Evolutionary conservation across 2,888 invertebrate species (phyloP).

Genomic region (Trilocha varians): DNA sequence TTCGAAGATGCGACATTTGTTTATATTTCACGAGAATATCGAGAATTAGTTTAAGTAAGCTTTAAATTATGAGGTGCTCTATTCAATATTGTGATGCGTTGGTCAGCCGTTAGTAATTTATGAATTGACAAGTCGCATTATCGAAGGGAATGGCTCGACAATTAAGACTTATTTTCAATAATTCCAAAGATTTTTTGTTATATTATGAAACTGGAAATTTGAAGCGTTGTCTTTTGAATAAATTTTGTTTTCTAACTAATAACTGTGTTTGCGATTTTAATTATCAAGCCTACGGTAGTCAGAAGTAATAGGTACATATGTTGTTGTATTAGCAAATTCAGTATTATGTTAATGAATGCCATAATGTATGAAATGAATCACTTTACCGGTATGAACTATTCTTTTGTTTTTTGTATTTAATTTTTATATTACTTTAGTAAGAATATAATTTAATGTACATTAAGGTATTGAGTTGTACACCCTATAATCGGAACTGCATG

Average conservation of each 20-base stretch:
- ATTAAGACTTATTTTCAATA: conserved; percentile 16
- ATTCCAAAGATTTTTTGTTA: conserved; percentile 16
- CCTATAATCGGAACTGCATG: conserved; percentile 59
- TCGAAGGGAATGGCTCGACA: neutral
- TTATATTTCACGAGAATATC: neutral
- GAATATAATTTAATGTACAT: conserved; percentile 55
- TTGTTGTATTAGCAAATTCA: conserved; percentile 71
- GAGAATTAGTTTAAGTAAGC: neutral
- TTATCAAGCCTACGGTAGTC: conserved; percentile 21
- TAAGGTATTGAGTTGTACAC: conserved; percentile 47
- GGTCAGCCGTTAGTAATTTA: neutral
- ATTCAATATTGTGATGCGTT: neutral
- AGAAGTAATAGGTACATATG: conserved; percentile 43
- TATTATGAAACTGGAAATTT: conserved; percentile 7
- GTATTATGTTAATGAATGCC: conserved; percentile 67
- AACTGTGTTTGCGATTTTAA: conserved; percentile 14
- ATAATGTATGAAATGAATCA: conserved; percentile 66
- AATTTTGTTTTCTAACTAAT: conserved; percentile 15
- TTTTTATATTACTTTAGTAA: conserved; percentile 40
- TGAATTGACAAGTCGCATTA: neutral
- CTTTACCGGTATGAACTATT: conserved; percentile 39
- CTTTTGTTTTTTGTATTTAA: conserved; percentile 47
- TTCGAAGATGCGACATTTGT: neutral
- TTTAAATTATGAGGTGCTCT: neutral
- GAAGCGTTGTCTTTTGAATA: conserved; percentile 2